Base-by-base conservation (phyloP, 2,888 invertebrate genomes). In the Fissipunctia ypsillon region DNA sequence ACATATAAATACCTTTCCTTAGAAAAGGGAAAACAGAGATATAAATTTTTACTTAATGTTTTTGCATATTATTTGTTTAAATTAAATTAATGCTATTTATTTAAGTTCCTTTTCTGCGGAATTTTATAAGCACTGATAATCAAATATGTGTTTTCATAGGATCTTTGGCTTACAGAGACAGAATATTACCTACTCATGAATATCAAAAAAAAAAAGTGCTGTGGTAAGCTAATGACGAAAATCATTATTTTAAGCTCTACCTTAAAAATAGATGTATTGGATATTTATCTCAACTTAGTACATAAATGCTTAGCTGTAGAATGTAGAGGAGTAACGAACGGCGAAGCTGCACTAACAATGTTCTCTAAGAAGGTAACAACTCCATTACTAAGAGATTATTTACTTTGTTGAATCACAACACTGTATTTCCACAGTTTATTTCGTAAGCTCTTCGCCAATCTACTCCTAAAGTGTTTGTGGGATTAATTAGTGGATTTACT, bases 381-480 rank as follows among this genome's bases (percentile, higher is more conserved):
- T 87, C 71, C 81, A 85, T 88, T 84, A 88, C 84, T 64, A 64
- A 69, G 84, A 83, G 81, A 86, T 86, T 87, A 88, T 86, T 88
- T 88, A 83, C 87, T 87, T 81, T 79, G 78, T 78, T 76, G 73
- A 82, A 85, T 82, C 83, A 81, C 81, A 84, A 80, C 76, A 73
- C 69, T 83, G 84, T 84, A 84, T 83, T 78, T 80, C 64, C 60
- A 71, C 84, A 77, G 68, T 85, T 84, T 84, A 81, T 84, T 85
- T 78, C 59, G 76, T 73, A 77, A 86, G 83, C 82, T 80, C 76
- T 74, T 83, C 64, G 70, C 66, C 84, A 83, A 85, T 85, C 67
- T 78, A 45, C 72, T 83, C 76, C 72, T 79, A 69, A 87, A 87
- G 75, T 78, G 85, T 84, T 86, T 76, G 82, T 73, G 43, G 69